Base-by-base conservation (phyloP, 2,797 vertebrate species). In the Zenarchopterus dispar region DNA sequence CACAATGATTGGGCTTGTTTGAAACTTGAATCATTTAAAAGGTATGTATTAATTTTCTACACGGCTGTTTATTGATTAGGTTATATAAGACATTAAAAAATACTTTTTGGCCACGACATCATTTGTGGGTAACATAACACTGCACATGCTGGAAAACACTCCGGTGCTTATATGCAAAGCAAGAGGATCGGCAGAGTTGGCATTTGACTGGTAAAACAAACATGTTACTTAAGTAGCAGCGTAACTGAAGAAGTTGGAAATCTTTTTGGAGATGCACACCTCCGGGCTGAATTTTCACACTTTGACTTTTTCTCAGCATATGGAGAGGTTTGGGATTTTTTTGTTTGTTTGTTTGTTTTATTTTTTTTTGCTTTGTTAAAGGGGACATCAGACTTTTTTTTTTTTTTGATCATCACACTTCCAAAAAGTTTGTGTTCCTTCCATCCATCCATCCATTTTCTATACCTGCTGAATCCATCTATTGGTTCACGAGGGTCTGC, bases 91-190 rank as follows among this genome's bases (percentile, higher is more conserved):
- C 16, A 19, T 10, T 46, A 39, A 33, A 58, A 5, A n/a, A 48
- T 28, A 18, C 22, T 53, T 46, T 57, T 19, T 22, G 26, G 71
- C 21, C 19, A 8, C 6, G 19, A 22, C 28, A 7, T 24, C 33
- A 18, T 51, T 51, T 60, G 11, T 22, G 26, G 16, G 50, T 26
- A 33, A 23, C 59, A 23, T 44, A 45, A 68, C 53, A 31, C 16
- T 24, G 23, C 24, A 21, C 19, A 39, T 16, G 17, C 15, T 5
- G 1, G 47, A 47, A 44, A 42, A 22, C 44, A 56, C 8, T 18
- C 19, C 2, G 9, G 26, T 54, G 44, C 61, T 64, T 56, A 67
- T 55, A 82, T 84, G 77, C 81, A 82, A 86, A 82, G 22, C 54
- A 62, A 58, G 10, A 52, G 46, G 8, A 9, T 46, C 1, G 68